Evolutionary conservation across 2,113 vertebrate genomes (phyloP), one percentile per base, ranked within the genome.

Genomic region (Cnemophilus loriae): DNA sequence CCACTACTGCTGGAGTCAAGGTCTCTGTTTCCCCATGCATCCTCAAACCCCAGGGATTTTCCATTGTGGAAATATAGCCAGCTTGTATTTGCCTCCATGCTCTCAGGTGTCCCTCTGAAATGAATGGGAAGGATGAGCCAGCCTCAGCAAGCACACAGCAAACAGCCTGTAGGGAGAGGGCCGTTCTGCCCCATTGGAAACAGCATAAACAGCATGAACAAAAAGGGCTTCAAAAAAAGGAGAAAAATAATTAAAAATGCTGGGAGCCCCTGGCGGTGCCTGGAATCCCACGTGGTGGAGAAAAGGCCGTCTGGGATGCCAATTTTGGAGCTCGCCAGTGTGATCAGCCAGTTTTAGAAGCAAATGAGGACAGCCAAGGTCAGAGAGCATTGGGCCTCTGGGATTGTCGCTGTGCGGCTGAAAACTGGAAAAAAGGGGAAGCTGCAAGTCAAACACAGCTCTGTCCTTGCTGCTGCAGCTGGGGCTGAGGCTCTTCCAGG

Each of bases 211-310:
- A 76, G 46, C 57, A 73, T 20, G 32, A 88, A 60, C 0, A 0
- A 60, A 56, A 83, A 69, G 26, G 63, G 4, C 32, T 86, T 65
- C 6, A 57, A 65, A 86, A 91, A 64, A 68, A 21, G 17, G 37
- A 90, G 76, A 80, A 92, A 92, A 95, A 95, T 96, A 96, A 96
- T 96, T 95, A 77, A 91, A 94, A 94, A 65, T 65, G 22, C 63
- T 65, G 63, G 22, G 50, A 86, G 67, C 59, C 89, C 63, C 71
- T 73, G 28, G 71, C 22, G 5, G 32, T 86, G 71, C 68, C 87
- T 84, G 59, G 63, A 89, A 86, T 94, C 89, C 86, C 95, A 65
- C 8, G 32, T 61, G 71, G 53, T 3, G 1, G 32, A 86, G 68
- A 73, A 77, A 59, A 88, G 59, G 32, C n/a, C 0, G 2, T 28